Evolutionary conservation across 2,113 vertebrate species (phyloP).

Genomic region (Zingel zingel): DNA sequence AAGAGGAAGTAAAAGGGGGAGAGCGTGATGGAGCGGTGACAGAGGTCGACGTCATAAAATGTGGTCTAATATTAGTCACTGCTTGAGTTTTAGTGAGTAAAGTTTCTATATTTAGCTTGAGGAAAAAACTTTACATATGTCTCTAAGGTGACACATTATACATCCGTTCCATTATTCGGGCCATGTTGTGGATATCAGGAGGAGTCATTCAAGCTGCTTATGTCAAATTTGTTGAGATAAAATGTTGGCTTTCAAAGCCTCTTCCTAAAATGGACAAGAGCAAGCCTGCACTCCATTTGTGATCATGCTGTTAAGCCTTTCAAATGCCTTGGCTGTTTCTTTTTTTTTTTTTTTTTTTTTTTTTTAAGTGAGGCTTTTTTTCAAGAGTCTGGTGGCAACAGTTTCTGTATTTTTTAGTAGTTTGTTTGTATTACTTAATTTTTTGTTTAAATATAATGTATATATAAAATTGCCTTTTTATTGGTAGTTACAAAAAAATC

Average conservation of each 20-base stretch:
- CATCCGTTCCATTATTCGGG: neutral
- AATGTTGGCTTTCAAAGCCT: conserved; percentile 17
- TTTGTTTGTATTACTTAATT: neutral
- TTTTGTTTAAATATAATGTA: too few species aligned
- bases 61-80: conserved; percentile 30
- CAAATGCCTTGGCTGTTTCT: neutral
- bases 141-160: conserved; percentile 1
- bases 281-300: neutral
- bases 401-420: neutral
- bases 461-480: neutral
- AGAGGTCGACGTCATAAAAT: neutral
- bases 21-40: neutral
- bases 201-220: conserved; percentile 13
- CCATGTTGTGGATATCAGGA: neutral
- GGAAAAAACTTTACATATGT: neutral
- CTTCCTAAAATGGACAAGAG: conserved; percentile 62
- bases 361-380: neutral
- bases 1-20: neutral
- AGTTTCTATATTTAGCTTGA: conserved; percentile 35
- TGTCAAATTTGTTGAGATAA: conserved; percentile 41
- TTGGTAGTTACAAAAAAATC: neutral
- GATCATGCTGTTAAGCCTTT: neutral
- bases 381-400: neutral
- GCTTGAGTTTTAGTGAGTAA: conserved; percentile 17
- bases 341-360: conserved; percentile 4